Evolutionary conservation across 1,140 invertebrate species (phyloP), one percentile per base, ranked within the genome.

Genomic region (Tyrophagus putrescentiae): DNA sequence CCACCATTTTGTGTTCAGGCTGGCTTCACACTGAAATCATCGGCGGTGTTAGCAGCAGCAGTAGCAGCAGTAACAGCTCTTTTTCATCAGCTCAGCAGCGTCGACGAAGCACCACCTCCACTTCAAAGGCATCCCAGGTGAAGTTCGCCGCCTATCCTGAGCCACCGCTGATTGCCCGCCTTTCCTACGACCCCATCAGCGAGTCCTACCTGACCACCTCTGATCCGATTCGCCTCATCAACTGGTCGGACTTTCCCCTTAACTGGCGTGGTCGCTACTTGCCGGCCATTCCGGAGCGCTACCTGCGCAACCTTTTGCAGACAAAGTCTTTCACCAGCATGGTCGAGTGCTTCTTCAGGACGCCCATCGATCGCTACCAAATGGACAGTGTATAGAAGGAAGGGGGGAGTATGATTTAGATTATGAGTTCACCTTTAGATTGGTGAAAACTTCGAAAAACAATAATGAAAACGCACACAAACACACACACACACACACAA

Each of bases 201-300:
- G 45, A 48, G 45, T 9, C 7, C 6, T 48, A 48, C 31, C 45
- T 48, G 7, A 7, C 45, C 21, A 48, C 7, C 9, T 21, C 7
- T 21, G 45, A 48, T 48, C 45, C 45, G 31, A 48, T 48, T 48
- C 45, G 18, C 23, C 18, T 48, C 21, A 48, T 48, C 21, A 7
- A 48, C 18, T 48, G 18, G 7, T 29, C 23, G 18, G 45, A 48
- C 23, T 48, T 48, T 21, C 45, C 45, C 6, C 7, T 29, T 29
- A 48, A 48, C 18, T 48, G 45, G 45, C 21, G 7, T 21, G 45
- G 45, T 18, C 45, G 45, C 31, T 48, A 48, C 31, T 6, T 48
- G 45, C 45, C 45, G 7, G 45, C 45, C 23, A 48, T 48, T 48
- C 45, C 45, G 13, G 45, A 48, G 31, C 45, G 45, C 18, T 48